Conservation (phyloP, 2,888 invertebrate species). For the Baccha elongata region DNA sequence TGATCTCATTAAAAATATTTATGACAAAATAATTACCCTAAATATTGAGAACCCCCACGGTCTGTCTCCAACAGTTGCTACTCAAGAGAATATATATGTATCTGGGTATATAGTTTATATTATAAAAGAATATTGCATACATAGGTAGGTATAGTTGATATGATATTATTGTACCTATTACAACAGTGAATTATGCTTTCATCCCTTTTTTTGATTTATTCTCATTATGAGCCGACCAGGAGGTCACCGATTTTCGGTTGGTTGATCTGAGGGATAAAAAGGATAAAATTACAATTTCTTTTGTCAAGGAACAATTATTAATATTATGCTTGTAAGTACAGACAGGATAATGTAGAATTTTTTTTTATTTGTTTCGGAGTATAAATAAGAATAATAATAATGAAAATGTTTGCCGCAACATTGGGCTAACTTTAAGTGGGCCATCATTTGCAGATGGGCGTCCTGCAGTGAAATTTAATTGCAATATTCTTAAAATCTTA, state of each 20-base stretch:
- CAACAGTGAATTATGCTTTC: slow-evolving; percentile 71
- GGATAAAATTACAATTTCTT: slow-evolving; percentile 66
- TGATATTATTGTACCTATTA: slow-evolving; percentile 73
- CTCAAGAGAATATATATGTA: slow-evolving; percentile 8
- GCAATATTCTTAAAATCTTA: slow-evolving; percentile 63
- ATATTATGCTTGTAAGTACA: slow-evolving; percentile 23
- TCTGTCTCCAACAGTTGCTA: slow-evolving; percentile 57
- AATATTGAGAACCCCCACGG: slow-evolving; percentile 64
- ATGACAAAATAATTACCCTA: slow-evolving; percentile 64
- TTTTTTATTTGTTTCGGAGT: slow-evolving; percentile 13
- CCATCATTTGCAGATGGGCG: slow-evolving; percentile 72
- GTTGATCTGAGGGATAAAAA: slow-evolving; percentile 37
- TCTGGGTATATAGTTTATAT: slow-evolving; percentile 20
- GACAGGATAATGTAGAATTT: slow-evolving; percentile 25
- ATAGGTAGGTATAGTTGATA: slow-evolving; percentile 61
- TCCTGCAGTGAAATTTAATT: slow-evolving; percentile 73
- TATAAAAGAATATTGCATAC: slow-evolving; percentile 17
- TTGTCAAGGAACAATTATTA: slow-evolving; percentile 70
- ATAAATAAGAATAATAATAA: slow-evolving; percentile 28
- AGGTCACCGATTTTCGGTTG: slow-evolving; percentile 58
- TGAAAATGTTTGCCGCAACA: slow-evolving; percentile 63
- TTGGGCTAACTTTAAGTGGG: slow-evolving; percentile 69
- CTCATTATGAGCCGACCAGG: slow-evolving; percentile 63
- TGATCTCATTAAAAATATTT: slow-evolving; percentile 63
- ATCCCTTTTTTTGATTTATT: slow-evolving; percentile 70